Evolutionary conservation across 2,113 vertebrate genomes (phyloP), one percentile per base, ranked within the genome.

Genomic region (Strix aluco): DNA sequence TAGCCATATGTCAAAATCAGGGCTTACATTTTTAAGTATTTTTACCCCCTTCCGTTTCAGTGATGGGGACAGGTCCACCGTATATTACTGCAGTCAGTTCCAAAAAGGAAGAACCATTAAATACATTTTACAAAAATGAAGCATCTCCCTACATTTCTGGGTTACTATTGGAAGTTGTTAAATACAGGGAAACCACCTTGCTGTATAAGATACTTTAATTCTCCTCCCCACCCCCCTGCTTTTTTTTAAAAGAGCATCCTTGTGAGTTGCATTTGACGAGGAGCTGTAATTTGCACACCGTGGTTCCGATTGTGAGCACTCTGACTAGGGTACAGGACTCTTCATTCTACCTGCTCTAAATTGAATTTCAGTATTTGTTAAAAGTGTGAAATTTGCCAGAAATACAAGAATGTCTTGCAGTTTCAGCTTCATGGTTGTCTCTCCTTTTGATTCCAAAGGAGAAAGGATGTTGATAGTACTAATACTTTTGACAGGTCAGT

Each of bases 201-300:
- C 26, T 65, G 0, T 55, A 20, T 65, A 32, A 55, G 15, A 12
- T 70, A 17, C 70, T 77, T 16, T 14, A 75, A 47, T 80, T 80
- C 23, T 72, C 3, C 8, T 61, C 25, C 4, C 1, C 2, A 5
- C 17, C 42, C 15, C 12, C 0, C 18, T 47, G 0, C 2, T 10
- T 13, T 49, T 85, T 79, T 88, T 57, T 70, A 34, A n/a, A 77
- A 27, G 10, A 80, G 11, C 3, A 2, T 65, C 13, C 59, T 49
- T 54, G 19, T 72, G 25, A 79, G 34, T 61, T 88, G 20, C 26
- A 51, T 57, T 94, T 77, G 30, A 52, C 66, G 34, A 20, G 10
- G 36, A 79, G 4, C 32, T 80, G 6, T 58, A 38, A 26, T 83
- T 93, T 66, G 23, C 46, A 66, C 11, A 0, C n/a, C 1, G 0